phyloP scores from a whole-genome alignment of 2,888 invertebrate species.

The Nomada fucata region DNA sequence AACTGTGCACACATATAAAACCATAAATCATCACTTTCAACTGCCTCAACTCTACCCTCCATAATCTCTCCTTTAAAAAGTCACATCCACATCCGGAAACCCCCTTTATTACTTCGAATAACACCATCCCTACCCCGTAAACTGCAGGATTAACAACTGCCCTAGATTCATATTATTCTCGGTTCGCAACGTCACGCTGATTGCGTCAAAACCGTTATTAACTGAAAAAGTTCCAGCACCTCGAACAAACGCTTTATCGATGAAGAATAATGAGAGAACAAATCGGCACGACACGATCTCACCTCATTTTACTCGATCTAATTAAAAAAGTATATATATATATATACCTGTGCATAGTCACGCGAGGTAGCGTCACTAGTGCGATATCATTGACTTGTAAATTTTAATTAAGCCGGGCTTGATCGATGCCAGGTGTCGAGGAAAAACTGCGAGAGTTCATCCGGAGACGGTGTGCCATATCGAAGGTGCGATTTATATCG shows the following conservation, averaged over 20 bases:
- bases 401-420: constrained; percentile 55
- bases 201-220: neutral
- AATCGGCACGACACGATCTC: no score
- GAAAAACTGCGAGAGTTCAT: constrained; percentile 19
- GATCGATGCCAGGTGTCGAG: constrained; percentile 37
- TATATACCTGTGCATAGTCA: neutral
- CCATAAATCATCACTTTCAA: no score
- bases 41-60: no score
- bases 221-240: neutral
- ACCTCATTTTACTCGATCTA: neutral
- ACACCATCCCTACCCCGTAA: neutral
- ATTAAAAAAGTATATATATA: neutral
- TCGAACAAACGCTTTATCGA: neutral
- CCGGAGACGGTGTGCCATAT: constrained; percentile 5
- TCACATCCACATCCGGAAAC: neutral
- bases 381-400: constrained; percentile 30
- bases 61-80: no score
- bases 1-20: no score
- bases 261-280: no score
- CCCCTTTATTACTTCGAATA: neutral
- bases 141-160: neutral
- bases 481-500: constrained; percentile 45
- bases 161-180: no score
- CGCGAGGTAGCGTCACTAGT: neutral
- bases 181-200: neutral